A percentile compares a stretch with the other conserved stretches of the same genome.
Evolutionary conservation across 1,140 invertebrate genomes (phyloP).

Genomic region (Adelges cooleyi): DNA sequence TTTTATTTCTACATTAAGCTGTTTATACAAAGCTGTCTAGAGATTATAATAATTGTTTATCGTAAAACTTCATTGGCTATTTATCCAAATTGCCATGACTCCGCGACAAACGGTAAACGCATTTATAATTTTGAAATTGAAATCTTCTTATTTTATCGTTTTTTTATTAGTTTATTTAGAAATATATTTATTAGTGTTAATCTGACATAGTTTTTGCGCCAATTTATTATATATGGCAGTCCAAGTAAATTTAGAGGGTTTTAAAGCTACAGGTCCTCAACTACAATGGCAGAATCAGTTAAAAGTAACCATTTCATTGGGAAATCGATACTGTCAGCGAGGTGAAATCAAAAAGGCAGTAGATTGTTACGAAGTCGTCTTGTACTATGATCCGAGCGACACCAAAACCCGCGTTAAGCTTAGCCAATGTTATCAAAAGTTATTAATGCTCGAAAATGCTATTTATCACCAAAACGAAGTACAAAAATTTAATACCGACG

Average conservation of each 20-base stretch:
- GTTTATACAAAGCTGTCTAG: no score
- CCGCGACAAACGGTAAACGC: no score
- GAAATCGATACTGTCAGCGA: not conserved
- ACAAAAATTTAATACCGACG: not conserved
- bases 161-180: no score
- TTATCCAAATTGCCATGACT: no score
- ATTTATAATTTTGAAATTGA: no score
- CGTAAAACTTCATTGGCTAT: no score
- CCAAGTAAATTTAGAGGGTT: not conserved
- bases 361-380: not conserved
- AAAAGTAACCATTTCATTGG: not conserved
- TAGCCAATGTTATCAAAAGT: not conserved
- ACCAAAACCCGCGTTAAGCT: not conserved
- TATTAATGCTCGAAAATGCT: not conserved
- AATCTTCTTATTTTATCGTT: no score
- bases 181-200: no score
- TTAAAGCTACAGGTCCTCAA: not conserved
- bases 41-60: no score
- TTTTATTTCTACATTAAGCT: no score
- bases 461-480: not conserved
- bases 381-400: not conserved
- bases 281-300: slow-evolving; percentile 1
- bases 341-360: not conserved
- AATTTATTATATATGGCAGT: not conserved
- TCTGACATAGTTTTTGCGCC: no score